Base-by-base conservation (phyloP, 2,113 vertebrate genomes). In the Ceuthmochares aereus region DNA sequence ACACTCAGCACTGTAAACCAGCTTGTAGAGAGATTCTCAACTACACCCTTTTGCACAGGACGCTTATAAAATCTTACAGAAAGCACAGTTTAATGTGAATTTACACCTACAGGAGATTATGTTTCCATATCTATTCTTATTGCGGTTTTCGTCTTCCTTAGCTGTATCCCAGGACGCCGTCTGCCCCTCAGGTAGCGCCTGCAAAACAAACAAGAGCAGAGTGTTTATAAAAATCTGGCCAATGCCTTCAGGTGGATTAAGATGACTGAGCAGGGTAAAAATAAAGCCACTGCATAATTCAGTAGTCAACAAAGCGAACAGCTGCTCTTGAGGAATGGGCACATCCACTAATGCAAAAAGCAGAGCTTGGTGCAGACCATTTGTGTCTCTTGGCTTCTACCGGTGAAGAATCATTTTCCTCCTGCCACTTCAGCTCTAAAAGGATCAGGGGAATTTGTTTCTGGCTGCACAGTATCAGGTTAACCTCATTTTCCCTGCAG, bases 51-150 rank as follows among this genome's bases (percentile, higher is more conserved):
- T 84, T 19, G 77, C 86, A 56, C 78, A 85, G 87, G 74, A 87
- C 67, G 58, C 70, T 40, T 6, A 55, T 4, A 30, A 84, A 90
- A 51, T 10, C 63, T 69, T 2, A 32, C 34, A 95, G 93, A 54
- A 76, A 80, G 87, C 58, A 42, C 69, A 81, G 64, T 88, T 74
- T 14, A 78, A 86, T 95, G 88, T 37, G 95, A 96, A 94, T 97
- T 94, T 95, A 96, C 97, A 99, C 99, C 98, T 98, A 99, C 99
- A 99, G 98, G 99, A 99, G 95, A 99, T 99, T 98, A 99, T 99
- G 98, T 99, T 99, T 42, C 99, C 99, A 1, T 99, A 99, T 98
- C 99, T 98, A 95, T 99, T 99, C 98, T 99, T 99, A 95, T 99
- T 99, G 96, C 99, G 99, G 95, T 99, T 99, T 95, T 99, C 99